A percentile compares a stretch with the other conserved stretches of the same genome.
Evolutionary conservation across 2,888 invertebrate genomes (phyloP).

Genomic region (Epicampocera succincta): DNA sequence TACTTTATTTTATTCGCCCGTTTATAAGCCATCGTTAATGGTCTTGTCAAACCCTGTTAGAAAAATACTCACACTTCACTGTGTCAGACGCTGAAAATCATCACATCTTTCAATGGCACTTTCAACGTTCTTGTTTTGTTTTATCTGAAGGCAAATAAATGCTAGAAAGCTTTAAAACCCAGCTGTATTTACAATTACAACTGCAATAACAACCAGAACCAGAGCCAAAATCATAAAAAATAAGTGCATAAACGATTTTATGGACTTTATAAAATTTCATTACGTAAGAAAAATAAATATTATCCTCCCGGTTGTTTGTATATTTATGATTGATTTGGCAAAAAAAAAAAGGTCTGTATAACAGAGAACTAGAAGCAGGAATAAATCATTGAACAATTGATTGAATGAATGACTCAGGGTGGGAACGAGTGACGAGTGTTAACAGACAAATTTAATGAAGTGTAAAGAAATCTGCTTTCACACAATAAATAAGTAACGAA

Average conservation of each 20-base stretch:
- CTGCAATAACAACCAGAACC: constrained; percentile 20
- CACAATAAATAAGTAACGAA: constrained; percentile 19
- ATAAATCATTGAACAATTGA: constrained; percentile 17
- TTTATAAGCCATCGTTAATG: constrained; percentile 38
- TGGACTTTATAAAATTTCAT: constrained; percentile 12
- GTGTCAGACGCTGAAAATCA: constrained; percentile 36
- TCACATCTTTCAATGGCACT: constrained; percentile 26
- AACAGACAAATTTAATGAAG: constrained; percentile 38
- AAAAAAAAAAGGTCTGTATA: not conserved
- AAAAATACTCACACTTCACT: constrained; percentile 45
- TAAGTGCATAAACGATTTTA: constrained; percentile 47
- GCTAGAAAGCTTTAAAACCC: not conserved
- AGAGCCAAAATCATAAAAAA: constrained; percentile 49
- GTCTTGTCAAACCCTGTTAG: constrained; percentile 23
- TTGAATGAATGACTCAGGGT: not conserved
- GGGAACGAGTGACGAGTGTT: constrained; percentile 7
- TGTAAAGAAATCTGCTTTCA: constrained; percentile 35
- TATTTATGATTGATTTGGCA: constrained; percentile 54
- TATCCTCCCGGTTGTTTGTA: not conserved
- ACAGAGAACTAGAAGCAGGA: constrained; percentile 20
- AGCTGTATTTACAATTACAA: not conserved
- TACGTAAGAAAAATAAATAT: not conserved
- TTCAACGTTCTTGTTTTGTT: constrained; percentile 36
- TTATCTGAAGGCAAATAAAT: constrained; percentile 46
- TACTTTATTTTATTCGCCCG: constrained; percentile 25